These are phyloP conservation scores for Odontesthes bonariensis DNA, from an alignment of 2,113 vertebrate genomes.

Conservation along the genomic window DNA sequence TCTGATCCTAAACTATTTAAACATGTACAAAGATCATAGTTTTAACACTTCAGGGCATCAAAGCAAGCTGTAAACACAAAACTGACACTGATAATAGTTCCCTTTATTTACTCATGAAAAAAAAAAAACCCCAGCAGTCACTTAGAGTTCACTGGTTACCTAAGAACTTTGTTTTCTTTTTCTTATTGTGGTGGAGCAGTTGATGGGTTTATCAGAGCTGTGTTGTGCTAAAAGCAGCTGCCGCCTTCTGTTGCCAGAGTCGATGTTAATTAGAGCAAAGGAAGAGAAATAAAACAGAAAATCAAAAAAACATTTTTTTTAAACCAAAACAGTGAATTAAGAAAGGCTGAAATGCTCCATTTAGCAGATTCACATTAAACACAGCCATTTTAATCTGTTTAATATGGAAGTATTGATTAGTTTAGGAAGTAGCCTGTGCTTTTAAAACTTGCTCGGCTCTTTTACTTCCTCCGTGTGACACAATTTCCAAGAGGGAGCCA, in stretches of 20 bases:
- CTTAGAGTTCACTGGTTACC: not conserved
- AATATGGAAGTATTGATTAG: not conserved
- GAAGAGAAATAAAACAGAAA: no score
- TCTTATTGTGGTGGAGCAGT: not conserved
- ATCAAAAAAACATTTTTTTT: no score
- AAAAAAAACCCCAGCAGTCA: no score
- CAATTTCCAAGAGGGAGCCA: slow-evolving; percentile 24
- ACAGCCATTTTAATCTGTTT: not conserved
- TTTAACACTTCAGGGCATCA: no score
- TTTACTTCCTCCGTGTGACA: not conserved
- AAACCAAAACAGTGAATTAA: not conserved
- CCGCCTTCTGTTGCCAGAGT: not conserved
- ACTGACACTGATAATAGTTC: not conserved
- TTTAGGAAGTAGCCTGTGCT: slow-evolving; percentile 3
- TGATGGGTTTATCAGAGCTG: not conserved
- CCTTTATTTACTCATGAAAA: not conserved
- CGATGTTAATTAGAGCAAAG: not conserved
- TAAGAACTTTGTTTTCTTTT: not conserved
- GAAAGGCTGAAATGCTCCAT: not conserved
- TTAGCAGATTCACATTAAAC: not conserved
- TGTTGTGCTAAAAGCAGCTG: not conserved
- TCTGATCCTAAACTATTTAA: not conserved
- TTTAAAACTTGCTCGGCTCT: not conserved
- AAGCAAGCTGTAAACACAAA: no score
- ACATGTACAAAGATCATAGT: no score